Conservation (phyloP, 2,797 vertebrate genomes). For the Eulemur rubriventer region DNA sequence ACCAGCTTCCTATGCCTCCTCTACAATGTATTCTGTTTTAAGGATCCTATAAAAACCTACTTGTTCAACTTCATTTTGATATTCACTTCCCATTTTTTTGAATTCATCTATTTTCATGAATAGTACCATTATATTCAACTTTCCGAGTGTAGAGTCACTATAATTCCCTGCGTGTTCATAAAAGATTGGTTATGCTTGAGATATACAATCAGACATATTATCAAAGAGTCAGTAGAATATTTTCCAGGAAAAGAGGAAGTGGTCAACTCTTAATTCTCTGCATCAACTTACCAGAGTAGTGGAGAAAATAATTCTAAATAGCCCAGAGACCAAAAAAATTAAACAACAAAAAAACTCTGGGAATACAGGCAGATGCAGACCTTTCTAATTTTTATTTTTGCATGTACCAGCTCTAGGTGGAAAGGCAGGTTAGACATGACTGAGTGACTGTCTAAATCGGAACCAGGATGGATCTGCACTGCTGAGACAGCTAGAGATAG, state of each 20-base stretch:
- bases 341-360: neutral
- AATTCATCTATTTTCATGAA: conserved; percentile 55
- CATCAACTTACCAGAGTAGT: neutral
- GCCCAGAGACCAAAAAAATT: neutral
- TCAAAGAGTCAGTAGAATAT: conserved; percentile 54
- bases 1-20: neutral
- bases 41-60: conserved; percentile 38
- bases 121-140: conserved; percentile 38
- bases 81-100: neutral
- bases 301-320: neutral
- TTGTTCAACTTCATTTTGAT: conserved; percentile 37
- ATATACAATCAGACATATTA: conserved; percentile 57
- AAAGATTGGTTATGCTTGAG: conserved; percentile 4
- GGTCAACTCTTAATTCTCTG: neutral
- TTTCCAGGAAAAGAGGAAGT: conserved; percentile 78
- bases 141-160: neutral
- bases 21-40: neutral
- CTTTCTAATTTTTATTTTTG: neutral
- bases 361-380: neutral
- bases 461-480: accelerated
- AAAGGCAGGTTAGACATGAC: neutral
- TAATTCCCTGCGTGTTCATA: neutral
- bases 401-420: neutral
- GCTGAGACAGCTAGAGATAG: neutral
- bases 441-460: neutral